phyloP scores from a whole-genome alignment of 1,140 invertebrate genomes.

The Penaeus chinensis region DNA sequence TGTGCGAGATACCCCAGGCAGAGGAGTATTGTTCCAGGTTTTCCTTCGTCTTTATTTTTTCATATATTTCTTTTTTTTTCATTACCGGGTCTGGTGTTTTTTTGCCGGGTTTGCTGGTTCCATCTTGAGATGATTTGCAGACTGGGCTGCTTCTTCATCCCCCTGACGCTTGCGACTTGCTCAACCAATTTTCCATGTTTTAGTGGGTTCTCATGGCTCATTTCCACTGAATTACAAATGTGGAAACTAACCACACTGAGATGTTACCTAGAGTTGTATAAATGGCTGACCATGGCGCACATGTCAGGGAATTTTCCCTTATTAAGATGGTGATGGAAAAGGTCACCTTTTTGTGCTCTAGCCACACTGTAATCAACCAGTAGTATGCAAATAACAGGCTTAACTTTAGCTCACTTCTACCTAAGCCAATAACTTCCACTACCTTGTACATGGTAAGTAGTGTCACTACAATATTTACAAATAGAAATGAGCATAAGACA shows the following conservation, averaged over 20 bases:
- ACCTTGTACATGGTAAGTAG: conserved; percentile 60
- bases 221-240: neutral
- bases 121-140: conserved; percentile 15
- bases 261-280: too few species aligned
- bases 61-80: conserved; percentile 30
- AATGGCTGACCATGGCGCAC: conserved; percentile 38
- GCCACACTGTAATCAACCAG: conserved; percentile 56
- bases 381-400: conserved; percentile 59
- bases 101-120: conserved; percentile 25
- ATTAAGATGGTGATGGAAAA: conserved; percentile 53
- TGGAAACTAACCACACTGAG: conserved; percentile 34
- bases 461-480: conserved; percentile 63
- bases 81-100: conserved; percentile 39
- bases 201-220: neutral
- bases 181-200: conserved; percentile 11
- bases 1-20: conserved; percentile 40
- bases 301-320: conserved; percentile 35
- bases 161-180: too few species aligned
- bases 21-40: conserved; percentile 55
- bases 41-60: conserved; percentile 21
- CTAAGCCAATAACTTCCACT: conserved; percentile 60
- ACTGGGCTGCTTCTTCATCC: neutral
- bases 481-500: conserved; percentile 62
- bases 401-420: conserved; percentile 58
- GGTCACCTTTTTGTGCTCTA: conserved; percentile 55